Evolutionary conservation across 2,797 vertebrate genomes (phyloP), one percentile per base, ranked within the genome.

Genomic region (Scolopax rusticola): DNA sequence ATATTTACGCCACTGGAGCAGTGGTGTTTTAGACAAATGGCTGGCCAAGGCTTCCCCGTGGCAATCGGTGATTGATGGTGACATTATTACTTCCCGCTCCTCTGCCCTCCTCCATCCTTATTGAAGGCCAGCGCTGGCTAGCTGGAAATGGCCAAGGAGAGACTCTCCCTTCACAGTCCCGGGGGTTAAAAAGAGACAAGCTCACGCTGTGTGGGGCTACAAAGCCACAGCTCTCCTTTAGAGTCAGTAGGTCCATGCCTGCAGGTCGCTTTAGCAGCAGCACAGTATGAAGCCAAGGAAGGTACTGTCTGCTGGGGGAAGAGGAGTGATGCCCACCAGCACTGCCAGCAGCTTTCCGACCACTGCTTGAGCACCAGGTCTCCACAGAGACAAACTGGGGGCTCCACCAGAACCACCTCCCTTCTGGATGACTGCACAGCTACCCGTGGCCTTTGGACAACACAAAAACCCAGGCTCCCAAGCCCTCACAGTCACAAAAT

Each of bases 1-100:
- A 64, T 8, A 36, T 2, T 43, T 57, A 80, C 40, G 43, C 40
- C 36, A 3, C 71, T 27, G 0, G 0, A 32, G 32, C 64, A 57
- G 25, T 0, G 0, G 54, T 0, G 4, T 10, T 73, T 19, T 2
- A 87, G 64, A 38, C 0, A 4, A 67, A n/a, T 21, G 5, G 0
- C 12, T 11, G 7, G 30, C 32, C 3, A 10, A 23, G 15, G 67
- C 9, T 81, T 43, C 69, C 53, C 60, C 0, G 1, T 11, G 83
- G 51, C n/a, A 30, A 30, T 12, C 1, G 1, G 63, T 51, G 43
- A 71, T 33, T 38, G 63, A 33, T n/a, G 68, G 53, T 18, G 76
- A 14, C 64, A 5, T 28, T 28, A 25, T 32, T 77, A 75, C 53
- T 40, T 40, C 2, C 33, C 2, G 33, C 24, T 67, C 20, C 45